These are phyloP conservation scores for Irena cyanogastra DNA, from an alignment of 2,113 vertebrate genomes.

Conservation along the genomic window DNA sequence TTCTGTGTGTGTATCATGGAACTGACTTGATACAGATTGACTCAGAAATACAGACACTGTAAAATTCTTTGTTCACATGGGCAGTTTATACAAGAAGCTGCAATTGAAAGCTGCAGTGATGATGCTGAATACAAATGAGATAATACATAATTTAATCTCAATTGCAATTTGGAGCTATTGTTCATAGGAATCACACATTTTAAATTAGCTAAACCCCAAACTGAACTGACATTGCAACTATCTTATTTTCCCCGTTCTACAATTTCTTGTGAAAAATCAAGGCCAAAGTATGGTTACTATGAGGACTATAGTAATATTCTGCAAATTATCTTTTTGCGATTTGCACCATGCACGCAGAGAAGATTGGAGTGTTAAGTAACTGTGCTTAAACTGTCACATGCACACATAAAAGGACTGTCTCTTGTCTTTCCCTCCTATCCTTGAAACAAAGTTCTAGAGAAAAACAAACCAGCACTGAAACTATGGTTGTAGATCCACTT, in stretches of 20 bases:
- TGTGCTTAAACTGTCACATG: background rate
- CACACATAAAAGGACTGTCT: background rate
- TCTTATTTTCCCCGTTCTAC: background rate
- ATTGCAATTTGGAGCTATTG: background rate
- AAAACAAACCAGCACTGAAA: background rate
- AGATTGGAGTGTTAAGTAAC: background rate
- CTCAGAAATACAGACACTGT: background rate
- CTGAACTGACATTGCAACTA: background rate
- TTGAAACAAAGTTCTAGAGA: background rate
- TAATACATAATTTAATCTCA: background rate
- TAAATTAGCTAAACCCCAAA: background rate
- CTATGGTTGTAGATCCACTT: background rate
- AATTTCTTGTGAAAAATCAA: background rate
- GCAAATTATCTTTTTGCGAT: background rate
- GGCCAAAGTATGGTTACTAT: background rate
- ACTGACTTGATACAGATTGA: background rate
- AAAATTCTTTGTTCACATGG: background rate
- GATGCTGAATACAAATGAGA: slow-evolving; percentile 18
- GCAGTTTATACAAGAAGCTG: background rate
- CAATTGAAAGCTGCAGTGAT: background rate
- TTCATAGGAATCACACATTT: background rate
- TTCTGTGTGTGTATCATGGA: background rate
- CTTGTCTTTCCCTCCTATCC: background rate
- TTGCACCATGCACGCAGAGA: background rate
- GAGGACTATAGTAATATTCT: background rate